A percentile compares a stretch with the other conserved stretches of the same genome.
Evolutionary conservation across 2,888 invertebrate genomes (phyloP).

Genomic region (Masnerella sp.): DNA sequence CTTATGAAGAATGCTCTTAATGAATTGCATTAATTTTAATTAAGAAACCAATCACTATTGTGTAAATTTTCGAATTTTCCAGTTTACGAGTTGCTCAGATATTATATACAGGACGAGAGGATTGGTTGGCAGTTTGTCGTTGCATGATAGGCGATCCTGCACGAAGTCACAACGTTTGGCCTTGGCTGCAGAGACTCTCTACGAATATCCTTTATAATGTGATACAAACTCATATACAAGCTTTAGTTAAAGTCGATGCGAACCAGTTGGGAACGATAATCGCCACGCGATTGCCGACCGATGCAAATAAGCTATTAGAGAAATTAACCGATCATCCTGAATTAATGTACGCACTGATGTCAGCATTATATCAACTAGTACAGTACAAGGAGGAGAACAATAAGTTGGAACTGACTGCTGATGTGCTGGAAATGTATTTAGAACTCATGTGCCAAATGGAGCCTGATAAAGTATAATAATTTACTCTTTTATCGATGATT

Average conservation of each 20-base stretch:
- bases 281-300: constrained; percentile 70
- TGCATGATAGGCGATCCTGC: constrained; percentile 71
- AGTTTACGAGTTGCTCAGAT: constrained; percentile 73
- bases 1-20: too few relatives aligned
- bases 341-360: constrained; percentile 69
- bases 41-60: too few relatives aligned
- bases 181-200: constrained; percentile 71
- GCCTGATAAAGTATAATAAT: constrained; percentile 68
- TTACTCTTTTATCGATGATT: too few relatives aligned
- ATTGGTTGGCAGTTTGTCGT: constrained; percentile 74
- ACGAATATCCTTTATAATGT: constrained; percentile 67
- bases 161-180: constrained; percentile 72
- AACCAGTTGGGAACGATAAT: constrained; percentile 68
- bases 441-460: constrained; percentile 74
- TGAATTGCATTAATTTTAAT: too few relatives aligned
- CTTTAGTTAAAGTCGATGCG: constrained; percentile 68
- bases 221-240: constrained; percentile 64
- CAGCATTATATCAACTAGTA: constrained; percentile 68
- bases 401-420: constrained; percentile 70
- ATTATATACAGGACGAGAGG: constrained; percentile 72
- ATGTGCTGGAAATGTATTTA: constrained; percentile 73
- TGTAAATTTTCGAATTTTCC: constrained; percentile 18
- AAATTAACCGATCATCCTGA: constrained; percentile 69
- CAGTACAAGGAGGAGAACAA: constrained; percentile 69
- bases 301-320: constrained; percentile 71